Evolutionary conservation across 2,888 invertebrate species (phyloP), one percentile per base, ranked within the genome.

Genomic region (Asteroscopus sphinx): DNA sequence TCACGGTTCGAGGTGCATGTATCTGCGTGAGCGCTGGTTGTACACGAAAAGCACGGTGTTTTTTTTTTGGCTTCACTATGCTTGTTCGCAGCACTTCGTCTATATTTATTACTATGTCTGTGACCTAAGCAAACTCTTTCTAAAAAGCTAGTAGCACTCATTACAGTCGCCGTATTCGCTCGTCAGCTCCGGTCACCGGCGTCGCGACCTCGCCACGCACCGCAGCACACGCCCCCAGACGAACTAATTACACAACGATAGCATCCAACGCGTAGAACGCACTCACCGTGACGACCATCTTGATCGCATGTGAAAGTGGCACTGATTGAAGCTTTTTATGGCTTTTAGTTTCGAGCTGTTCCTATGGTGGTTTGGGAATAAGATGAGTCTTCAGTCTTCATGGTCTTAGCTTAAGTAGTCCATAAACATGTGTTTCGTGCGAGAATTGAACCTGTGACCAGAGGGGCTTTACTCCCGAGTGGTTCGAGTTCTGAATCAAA

Each of bases 181-280:
- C 40, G 32, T 46, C 12, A 15, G 11, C 25, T 35, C 42, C 45
- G 71, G 59, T 52, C 69, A 67, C 54, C 65, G 44, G 39, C 53
- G 57, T 61, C 60, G 66, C 73, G 73, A 73, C 79, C 76, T 60
- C 77, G 81, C 73, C 77, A 88, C 86, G 88, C 80, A 77, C 73
- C 78, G 73, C 68, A 55, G 81, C 78, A 39, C 79, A 60, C 80
- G 80, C 65, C 73, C 66, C 68, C 54, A 87, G 87, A 83, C 88
- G 80, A 76, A 82, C 82, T 89, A 88, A 89, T 89, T 88, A 83
- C 79, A 48, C 46, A 51, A 62, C 73, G 76, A 76, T 77, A 75
- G 73, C 77, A 81, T 77, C 78, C 76, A 73, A 66, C 69, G 68
- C 70, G 55, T 62, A 58, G 68, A 56, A 63, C 52, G 68, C 73